These are phyloP conservation scores for Psylliodes chrysocephalus DNA, from an alignment of 2,888 invertebrate genomes.

Conservation along the genomic window DNA sequence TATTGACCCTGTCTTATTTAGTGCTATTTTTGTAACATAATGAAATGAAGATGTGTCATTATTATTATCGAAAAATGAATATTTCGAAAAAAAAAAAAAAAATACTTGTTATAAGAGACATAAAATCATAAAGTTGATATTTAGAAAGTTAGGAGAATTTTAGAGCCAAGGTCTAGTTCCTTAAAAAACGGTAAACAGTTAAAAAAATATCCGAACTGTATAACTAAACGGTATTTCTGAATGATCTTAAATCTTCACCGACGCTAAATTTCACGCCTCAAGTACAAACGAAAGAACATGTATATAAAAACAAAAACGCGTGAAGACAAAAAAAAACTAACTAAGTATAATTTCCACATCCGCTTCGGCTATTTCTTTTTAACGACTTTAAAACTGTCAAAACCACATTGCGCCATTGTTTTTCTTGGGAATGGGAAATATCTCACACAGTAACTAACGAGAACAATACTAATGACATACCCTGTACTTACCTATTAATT, in stretches of 20 bases:
- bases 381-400: slow-evolving; percentile 41
- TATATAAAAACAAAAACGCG: background rate
- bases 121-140: too few relatives aligned
- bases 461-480: slow-evolving; percentile 44
- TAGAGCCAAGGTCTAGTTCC: too few relatives aligned
- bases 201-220: too few relatives aligned
- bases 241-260: background rate
- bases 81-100: too few relatives aligned
- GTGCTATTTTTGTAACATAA: too few relatives aligned
- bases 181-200: too few relatives aligned
- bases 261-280: background rate
- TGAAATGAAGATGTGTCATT: too few relatives aligned
- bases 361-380: slow-evolving; percentile 33
- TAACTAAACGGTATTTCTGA: background rate
- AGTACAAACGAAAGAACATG: background rate
- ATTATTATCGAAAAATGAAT: too few relatives aligned
- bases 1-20: too few relatives aligned
- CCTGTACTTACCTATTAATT: slow-evolving; percentile 38
- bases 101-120: too few relatives aligned
- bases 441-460: slow-evolving; percentile 41
- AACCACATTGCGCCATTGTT: slow-evolving; percentile 39
- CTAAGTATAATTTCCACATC: slow-evolving; percentile 31
- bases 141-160: too few relatives aligned
- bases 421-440: slow-evolving; percentile 49
- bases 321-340: slow-evolving; percentile 24